A percentile compares a stretch with the other conserved stretches of the same genome.
Evolutionary conservation across 2,113 vertebrate genomes (phyloP).

Genomic region (Phasianus colchicus): DNA sequence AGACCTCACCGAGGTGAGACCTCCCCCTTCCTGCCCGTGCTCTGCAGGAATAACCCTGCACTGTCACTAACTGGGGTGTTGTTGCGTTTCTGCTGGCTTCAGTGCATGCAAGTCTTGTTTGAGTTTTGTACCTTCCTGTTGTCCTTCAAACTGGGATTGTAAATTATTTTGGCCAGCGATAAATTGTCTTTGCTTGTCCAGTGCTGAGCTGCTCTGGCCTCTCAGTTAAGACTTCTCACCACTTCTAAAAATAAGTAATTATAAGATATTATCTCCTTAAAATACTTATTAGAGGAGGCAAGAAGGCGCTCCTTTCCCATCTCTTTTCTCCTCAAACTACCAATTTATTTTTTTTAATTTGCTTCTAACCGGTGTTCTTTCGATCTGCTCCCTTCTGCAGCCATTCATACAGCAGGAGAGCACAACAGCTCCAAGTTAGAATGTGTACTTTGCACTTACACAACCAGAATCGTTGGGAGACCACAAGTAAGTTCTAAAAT

Average conservation of each 20-base stretch:
- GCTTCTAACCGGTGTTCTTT: background rate
- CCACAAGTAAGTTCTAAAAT: background rate
- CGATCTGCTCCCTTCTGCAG: background rate
- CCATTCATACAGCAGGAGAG: background rate
- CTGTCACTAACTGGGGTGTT: background rate
- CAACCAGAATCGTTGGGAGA: background rate
- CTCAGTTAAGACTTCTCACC: background rate
- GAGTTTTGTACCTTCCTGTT: background rate
- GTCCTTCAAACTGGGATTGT: background rate
- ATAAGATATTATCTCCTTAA: background rate
- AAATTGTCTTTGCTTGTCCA: background rate
- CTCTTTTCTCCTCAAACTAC: background rate
- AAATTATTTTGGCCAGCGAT: background rate
- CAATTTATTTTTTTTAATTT: background rate
- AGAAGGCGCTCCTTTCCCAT: background rate
- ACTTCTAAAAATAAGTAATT: constrained; percentile 15
- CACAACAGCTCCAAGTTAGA: background rate
- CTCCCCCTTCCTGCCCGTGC: background rate
- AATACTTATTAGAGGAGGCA: background rate
- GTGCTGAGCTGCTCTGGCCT: background rate
- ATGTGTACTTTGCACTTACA: background rate
- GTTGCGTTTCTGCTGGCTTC: background rate
- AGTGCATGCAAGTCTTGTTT: background rate
- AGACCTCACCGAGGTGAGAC: rapidly evolving
- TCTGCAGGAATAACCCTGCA: rapidly evolving